Conservation (phyloP, 2,888 invertebrate species). For the Iselma pallidipennis region DNA sequence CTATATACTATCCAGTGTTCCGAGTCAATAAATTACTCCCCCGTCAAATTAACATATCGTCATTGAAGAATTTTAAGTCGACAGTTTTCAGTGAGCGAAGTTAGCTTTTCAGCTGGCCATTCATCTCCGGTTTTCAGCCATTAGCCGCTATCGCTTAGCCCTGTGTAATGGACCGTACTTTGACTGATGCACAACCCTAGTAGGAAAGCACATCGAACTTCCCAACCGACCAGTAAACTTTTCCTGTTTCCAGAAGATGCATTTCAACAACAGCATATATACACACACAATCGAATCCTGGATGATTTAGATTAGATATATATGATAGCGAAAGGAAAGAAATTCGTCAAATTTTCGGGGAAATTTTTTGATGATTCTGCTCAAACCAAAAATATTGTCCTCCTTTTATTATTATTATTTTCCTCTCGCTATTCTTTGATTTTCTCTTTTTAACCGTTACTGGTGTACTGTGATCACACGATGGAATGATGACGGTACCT, state of each 20-base stretch:
- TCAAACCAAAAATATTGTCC: too few species aligned
- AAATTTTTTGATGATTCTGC: conserved; percentile 6
- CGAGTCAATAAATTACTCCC: conserved; percentile 3
- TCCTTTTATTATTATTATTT: too few species aligned
- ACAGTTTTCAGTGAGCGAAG: conserved; percentile 31
- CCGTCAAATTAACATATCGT: conserved; percentile 42
- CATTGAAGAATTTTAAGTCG: conserved; percentile 34
- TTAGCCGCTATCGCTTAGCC: conserved; percentile 56
- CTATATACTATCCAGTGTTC: neutral
- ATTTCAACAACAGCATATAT: neutral
- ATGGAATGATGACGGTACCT: conserved; percentile 35
- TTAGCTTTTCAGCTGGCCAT: conserved; percentile 49
- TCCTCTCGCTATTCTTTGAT: too few species aligned
- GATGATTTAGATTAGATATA: conserved; percentile 1
- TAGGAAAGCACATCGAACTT: conserved; percentile 25
- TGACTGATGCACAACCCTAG: conserved; percentile 42
- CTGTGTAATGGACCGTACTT: conserved; percentile 51
- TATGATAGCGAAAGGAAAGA: neutral
- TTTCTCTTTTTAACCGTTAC: neutral
- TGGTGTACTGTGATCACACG: conserved; percentile 19
- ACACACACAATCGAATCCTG: neutral
- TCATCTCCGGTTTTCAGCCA: conserved; percentile 56
- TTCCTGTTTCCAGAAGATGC: neutral
- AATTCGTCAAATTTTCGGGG: neutral
- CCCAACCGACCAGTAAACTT: conserved; percentile 3